Percentiles rank a stretch among this genome's conserved stretches.
Conservation (phyloP, 2,888 invertebrate genomes). For the Melikaiella ostensackeni region DNA sequence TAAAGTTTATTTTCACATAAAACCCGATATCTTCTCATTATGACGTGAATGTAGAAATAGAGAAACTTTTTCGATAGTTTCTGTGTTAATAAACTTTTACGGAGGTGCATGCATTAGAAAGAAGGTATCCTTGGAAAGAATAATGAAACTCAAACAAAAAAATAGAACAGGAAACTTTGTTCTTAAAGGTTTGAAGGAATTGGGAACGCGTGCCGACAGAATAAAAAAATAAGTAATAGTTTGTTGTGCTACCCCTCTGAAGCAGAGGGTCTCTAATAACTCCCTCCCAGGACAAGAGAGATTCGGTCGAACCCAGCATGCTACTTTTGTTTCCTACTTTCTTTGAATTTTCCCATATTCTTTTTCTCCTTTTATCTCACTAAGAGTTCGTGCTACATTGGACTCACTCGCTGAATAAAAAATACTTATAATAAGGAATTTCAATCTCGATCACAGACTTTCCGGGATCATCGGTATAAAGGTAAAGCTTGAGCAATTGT, state of each 20-base stretch:
- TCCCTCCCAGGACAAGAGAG: constrained; percentile 57
- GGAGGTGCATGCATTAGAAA: too few relatives aligned
- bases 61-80: too few relatives aligned
- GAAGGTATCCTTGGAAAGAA: too few relatives aligned
- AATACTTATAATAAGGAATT: constrained; percentile 33
- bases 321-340: constrained; percentile 57
- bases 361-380: constrained; percentile 58
- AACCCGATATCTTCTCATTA: too few relatives aligned
- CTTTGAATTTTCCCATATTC: constrained; percentile 60
- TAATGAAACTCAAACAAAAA: too few relatives aligned
- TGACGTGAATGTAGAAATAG: too few relatives aligned
- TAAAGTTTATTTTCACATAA: too few relatives aligned
- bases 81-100: too few relatives aligned
- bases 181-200: too few relatives aligned
- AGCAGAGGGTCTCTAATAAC: constrained; percentile 67
- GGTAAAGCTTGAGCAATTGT: constrained; percentile 30
- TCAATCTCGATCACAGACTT: constrained; percentile 33
- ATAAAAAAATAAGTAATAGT: too few relatives aligned
- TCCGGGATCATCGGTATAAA: constrained; percentile 21
- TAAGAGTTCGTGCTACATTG: constrained; percentile 53
- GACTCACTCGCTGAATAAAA: constrained; percentile 23
- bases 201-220: too few relatives aligned
- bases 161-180: too few relatives aligned
- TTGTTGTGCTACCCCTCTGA: constrained; percentile 54
- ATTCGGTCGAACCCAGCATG: constrained; percentile 44